These are phyloP conservation scores for Cantharis flavilabris DNA, from an alignment of 2,888 invertebrate genomes.

Conservation along the genomic window DNA sequence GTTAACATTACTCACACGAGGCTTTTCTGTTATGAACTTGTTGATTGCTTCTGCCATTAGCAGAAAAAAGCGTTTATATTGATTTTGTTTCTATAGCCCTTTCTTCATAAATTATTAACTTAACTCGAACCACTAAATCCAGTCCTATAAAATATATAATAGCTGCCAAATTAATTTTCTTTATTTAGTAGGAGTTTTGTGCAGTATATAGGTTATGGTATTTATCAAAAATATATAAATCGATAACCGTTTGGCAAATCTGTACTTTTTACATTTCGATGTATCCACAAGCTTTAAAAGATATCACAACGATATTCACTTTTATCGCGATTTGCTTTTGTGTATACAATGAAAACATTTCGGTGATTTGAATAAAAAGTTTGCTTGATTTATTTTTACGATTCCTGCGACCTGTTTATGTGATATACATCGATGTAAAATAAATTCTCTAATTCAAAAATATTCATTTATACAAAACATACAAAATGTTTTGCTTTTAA, in stretches of 20 bases:
- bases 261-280: slow-evolving; percentile 39
- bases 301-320: slow-evolving; percentile 42
- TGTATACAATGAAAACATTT: slow-evolving; percentile 44
- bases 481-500: neutral
- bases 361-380: slow-evolving; percentile 47
- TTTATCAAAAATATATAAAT: slow-evolving; percentile 38
- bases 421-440: slow-evolving; percentile 11
- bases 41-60: slow-evolving; percentile 23
- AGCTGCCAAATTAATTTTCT: slow-evolving; percentile 19
- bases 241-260: slow-evolving; percentile 40
- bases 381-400: slow-evolving; percentile 44
- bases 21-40: slow-evolving; percentile 24
- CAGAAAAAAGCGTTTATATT: slow-evolving; percentile 15
- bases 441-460: neutral
- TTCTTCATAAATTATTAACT: slow-evolving; percentile 19
- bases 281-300: slow-evolving; percentile 39
- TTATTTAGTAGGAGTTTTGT: slow-evolving; percentile 21
- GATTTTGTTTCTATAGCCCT: slow-evolving; percentile 9
- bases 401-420: slow-evolving; percentile 27
- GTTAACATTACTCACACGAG: slow-evolving; percentile 18
- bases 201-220: slow-evolving; percentile 7
- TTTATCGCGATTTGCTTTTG: slow-evolving; percentile 43
- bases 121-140: slow-evolving; percentile 5
- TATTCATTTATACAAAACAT: neutral
- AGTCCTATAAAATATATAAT: slow-evolving; percentile 8